Conservation (phyloP, 2,797 vertebrate genomes). For the Columba guinea region DNA sequence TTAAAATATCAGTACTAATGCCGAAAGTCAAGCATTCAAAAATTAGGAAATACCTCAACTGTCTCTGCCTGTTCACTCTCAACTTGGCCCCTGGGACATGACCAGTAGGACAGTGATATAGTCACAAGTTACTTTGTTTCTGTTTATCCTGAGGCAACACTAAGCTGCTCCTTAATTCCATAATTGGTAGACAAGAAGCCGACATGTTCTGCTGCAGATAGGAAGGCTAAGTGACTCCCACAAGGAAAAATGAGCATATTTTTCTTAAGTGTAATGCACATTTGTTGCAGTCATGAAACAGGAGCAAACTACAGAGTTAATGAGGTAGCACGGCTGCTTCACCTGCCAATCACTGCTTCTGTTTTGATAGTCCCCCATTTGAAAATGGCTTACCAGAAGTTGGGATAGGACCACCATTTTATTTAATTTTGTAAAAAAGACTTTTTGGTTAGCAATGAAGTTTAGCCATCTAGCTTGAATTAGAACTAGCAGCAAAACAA, state of each 20-base stretch:
- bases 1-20: background rate
- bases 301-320: background rate
- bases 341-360: background rate
- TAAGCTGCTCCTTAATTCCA: background rate
- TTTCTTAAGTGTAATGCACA: background rate
- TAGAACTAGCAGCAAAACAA: background rate
- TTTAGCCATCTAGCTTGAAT: background rate
- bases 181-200: background rate
- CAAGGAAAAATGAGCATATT: background rate
- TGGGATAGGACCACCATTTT: background rate
- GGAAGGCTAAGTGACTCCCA: background rate
- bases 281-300: background rate
- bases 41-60: background rate
- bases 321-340: background rate
- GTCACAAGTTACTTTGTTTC: background rate
- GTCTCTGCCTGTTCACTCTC: background rate
- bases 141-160: background rate
- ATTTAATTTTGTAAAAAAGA: background rate
- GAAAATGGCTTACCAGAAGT: background rate
- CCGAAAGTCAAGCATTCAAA: constrained; percentile 14
- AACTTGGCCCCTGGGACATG: background rate
- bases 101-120: background rate
- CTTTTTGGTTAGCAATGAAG: background rate
- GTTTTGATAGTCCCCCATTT: background rate
- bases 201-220: background rate